Percentiles rank a stretch among this genome's conserved stretches.
phyloP scores from a whole-genome alignment of 2,113 vertebrate genomes.

The Phrynosoma platyrhinos region DNA sequence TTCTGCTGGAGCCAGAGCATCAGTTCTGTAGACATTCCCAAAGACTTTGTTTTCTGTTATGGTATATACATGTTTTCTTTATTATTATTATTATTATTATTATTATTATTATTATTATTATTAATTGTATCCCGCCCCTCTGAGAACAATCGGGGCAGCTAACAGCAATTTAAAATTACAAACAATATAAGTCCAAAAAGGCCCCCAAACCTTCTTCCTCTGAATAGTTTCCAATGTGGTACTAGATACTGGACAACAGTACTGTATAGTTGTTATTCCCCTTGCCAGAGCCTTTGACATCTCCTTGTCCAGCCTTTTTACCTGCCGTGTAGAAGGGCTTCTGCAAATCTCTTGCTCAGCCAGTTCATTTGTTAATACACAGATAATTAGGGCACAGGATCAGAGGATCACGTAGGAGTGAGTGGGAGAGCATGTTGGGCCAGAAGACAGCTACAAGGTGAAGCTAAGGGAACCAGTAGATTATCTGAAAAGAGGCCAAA shows the following conservation, averaged over 20 bases:
- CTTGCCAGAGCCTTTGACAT: not conserved
- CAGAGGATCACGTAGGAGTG: not conserved
- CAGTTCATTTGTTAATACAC: not conserved
- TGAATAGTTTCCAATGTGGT: not conserved
- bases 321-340: not conserved
- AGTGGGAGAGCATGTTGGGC: not conserved
- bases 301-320: not conserved
- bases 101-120: too few relatives aligned
- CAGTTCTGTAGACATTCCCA: not conserved
- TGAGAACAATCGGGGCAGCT: too few relatives aligned
- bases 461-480: not conserved
- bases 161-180: too few relatives aligned
- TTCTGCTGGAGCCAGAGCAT: not conserved
- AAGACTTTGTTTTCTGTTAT: not conserved
- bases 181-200: too few relatives aligned
- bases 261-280: not conserved
- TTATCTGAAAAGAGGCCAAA: not conserved
- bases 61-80: not conserved
- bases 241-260: not conserved
- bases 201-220: not conserved
- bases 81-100: too few relatives aligned
- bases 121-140: too few relatives aligned
- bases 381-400: not conserved
- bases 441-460: not conserved
- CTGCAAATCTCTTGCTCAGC: accelerated